Conservation (phyloP, 2,797 vertebrate genomes). For the Sibirionetta formosa region DNA sequence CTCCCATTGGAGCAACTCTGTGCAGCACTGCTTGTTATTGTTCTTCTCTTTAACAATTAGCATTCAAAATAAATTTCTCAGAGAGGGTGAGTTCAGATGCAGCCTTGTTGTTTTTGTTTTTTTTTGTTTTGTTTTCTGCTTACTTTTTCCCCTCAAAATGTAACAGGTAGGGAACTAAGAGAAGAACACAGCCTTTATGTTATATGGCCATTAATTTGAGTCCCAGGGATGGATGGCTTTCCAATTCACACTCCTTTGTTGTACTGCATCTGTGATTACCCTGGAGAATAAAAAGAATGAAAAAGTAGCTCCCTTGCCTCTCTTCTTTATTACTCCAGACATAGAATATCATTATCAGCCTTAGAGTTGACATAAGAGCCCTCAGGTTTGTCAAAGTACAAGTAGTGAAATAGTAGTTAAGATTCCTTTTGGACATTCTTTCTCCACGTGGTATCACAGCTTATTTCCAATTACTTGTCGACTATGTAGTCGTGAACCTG, state of each 20-base stretch:
- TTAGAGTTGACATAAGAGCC: conserved; percentile 39
- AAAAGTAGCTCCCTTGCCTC: conserved; percentile 20
- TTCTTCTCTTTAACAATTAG: background rate
- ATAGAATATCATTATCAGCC: conserved; percentile 54
- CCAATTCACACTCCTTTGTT: conserved; percentile 46
- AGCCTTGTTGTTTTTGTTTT: background rate
- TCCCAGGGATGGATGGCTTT: conserved; percentile 49
- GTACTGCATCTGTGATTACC: conserved; percentile 60
- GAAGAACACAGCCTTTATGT: conserved; percentile 36
- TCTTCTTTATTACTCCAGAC: conserved; percentile 41
- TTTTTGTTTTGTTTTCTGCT: background rate
- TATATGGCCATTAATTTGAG: conserved; percentile 55
- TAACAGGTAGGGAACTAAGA: conserved; percentile 21
- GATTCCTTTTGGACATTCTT: background rate
- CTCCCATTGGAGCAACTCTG: background rate
- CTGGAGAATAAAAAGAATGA: conserved; percentile 54
- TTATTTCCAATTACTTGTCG: background rate
- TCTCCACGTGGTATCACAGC: background rate
- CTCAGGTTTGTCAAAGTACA: conserved; percentile 25
- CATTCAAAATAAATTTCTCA: conserved; percentile 5
- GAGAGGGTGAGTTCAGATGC: background rate
- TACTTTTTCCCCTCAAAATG: background rate
- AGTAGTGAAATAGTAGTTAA: background rate
- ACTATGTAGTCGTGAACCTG: background rate
- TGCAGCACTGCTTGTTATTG: background rate